Percentiles rank a stretch among this genome's conserved stretches.
These are phyloP conservation scores for Eupithecia dodoneata DNA, from an alignment of 2,888 invertebrate species.

Conservation along the genomic window DNA sequence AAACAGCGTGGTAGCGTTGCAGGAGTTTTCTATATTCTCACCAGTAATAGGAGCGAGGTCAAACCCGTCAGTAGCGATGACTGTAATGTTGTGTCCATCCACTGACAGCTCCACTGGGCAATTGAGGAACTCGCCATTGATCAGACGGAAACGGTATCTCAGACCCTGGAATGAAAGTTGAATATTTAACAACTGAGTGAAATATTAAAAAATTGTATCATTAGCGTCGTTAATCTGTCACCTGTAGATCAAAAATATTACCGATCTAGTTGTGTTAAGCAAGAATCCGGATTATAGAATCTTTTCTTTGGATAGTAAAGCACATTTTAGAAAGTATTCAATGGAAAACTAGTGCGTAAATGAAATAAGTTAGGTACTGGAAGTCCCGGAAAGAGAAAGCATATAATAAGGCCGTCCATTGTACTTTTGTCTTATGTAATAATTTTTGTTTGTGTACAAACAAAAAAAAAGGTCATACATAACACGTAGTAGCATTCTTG, in stretches of 20 bases:
- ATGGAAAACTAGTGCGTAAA: not conserved
- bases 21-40: constrained; percentile 49
- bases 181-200: not conserved
- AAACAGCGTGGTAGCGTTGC: no score
- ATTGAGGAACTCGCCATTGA: constrained; percentile 90
- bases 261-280: not conserved
- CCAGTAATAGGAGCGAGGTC: constrained; percentile 87
- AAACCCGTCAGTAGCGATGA: constrained; percentile 88
- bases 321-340: not conserved
- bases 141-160: constrained; percentile 87
- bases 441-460: not conserved
- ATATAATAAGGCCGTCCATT: no score
- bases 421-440: no score
- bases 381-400: not conserved
- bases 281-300: not conserved
- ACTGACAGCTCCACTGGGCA: constrained; percentile 90
- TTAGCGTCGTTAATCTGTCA: not conserved
- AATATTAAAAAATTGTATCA: not conserved
- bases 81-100: constrained; percentile 87
- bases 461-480: no score
- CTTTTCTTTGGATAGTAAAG: no score
- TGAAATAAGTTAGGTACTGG: not conserved
- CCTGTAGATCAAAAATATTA: not conserved
- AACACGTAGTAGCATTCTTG: no score
- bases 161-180: constrained; percentile 73